phyloP scores from a whole-genome alignment of 2,797 vertebrate genomes.

The Synaphobranchus kaupii region DNA sequence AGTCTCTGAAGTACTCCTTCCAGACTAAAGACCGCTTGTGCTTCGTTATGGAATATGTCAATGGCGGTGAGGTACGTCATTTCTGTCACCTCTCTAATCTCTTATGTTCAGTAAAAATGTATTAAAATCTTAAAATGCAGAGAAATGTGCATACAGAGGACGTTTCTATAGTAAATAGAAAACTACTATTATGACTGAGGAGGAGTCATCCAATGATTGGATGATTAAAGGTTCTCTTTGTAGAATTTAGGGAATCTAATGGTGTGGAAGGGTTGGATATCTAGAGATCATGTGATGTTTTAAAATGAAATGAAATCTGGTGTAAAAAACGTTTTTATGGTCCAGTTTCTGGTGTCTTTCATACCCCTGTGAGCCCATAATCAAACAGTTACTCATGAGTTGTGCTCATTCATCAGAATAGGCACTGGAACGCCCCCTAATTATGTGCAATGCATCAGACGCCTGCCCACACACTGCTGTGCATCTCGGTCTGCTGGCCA shows the following conservation, averaged over 20 bases:
- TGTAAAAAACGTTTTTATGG: neutral
- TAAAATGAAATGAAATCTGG: neutral
- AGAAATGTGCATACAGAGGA: neutral
- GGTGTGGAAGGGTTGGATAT: neutral
- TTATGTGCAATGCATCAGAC: neutral
- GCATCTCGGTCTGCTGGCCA: neutral
- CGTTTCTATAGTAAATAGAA: neutral
- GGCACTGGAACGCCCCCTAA: slow-evolving; percentile 23
- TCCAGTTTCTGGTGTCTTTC: neutral
- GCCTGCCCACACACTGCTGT: neutral
- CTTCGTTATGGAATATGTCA: slow-evolving; percentile 99
- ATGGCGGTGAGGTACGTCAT: slow-evolving; percentile 90
- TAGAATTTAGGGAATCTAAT: neutral
- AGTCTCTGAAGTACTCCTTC: slow-evolving; percentile 99
- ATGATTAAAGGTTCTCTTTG: neutral
- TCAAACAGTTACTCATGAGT: slow-evolving; percentile 27
- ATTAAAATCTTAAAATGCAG: neutral
- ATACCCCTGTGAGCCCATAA: slow-evolving; percentile 29
- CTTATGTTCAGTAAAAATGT: neutral
- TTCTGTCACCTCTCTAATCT: neutral
- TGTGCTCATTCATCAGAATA: slow-evolving; percentile 20
- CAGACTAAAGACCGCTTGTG: slow-evolving; percentile 98
- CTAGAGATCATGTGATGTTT: neutral
- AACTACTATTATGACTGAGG: neutral
- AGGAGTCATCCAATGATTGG: neutral